Percentiles rank a stretch among this genome's conserved stretches.
These are phyloP conservation scores for Cichladusa arquata DNA, from an alignment of 2,113 vertebrate species.

Conservation along the genomic window DNA sequence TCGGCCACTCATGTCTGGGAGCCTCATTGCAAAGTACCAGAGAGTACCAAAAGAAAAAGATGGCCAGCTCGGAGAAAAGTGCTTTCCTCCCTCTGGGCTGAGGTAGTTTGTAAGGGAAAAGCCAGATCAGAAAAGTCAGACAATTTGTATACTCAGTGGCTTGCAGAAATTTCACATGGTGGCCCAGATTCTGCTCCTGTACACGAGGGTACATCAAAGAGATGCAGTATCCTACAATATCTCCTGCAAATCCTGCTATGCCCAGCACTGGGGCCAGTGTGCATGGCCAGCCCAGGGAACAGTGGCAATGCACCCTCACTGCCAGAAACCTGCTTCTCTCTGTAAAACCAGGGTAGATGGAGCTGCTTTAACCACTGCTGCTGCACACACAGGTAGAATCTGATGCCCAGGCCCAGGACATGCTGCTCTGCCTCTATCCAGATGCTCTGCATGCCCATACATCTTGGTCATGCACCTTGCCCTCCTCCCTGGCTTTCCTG, in stretches of 20 bases:
- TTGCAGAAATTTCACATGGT: neutral
- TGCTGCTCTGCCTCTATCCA: neutral
- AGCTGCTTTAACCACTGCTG: neutral
- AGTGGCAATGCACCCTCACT: neutral
- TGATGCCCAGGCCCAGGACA: neutral
- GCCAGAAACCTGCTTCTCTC: neutral
- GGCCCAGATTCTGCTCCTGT: neutral
- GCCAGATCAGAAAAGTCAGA: neutral
- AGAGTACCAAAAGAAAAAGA: neutral
- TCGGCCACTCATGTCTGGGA: neutral
- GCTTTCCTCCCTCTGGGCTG: neutral
- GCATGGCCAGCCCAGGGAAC: neutral
- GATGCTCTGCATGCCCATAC: neutral
- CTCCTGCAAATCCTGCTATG: neutral
- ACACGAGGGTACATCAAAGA: neutral
- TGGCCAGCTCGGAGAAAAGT: rapidly evolving
- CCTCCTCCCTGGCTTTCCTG: neutral
- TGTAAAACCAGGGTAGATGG: neutral
- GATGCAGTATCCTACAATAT: neutral
- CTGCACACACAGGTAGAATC: neutral
- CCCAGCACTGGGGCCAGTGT: neutral
- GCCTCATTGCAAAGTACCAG: neutral
- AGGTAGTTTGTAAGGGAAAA: neutral
- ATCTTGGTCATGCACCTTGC: neutral
- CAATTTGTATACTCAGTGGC: neutral